Evolutionary conservation across 2,888 invertebrate species (phyloP).

Genomic region (Nowickia ferox): DNA sequence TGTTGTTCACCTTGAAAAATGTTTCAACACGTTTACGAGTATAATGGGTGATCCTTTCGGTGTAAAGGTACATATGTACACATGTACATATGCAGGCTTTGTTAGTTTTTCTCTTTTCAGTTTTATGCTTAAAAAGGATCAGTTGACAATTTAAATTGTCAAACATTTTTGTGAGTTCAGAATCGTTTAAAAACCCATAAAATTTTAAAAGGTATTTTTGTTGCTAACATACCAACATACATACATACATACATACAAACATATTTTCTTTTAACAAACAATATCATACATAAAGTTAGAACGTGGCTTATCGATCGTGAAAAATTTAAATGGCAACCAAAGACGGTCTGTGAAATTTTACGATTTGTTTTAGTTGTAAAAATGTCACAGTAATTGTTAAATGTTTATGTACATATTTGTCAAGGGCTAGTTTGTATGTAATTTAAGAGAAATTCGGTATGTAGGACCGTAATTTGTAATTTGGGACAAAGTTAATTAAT

Average conservation of each 20-base stretch:
- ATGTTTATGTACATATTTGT: constrained; percentile 17
- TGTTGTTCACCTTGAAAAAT: constrained; percentile 28
- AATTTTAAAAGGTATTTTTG: neutral
- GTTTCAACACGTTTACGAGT: constrained; percentile 45
- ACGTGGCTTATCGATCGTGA: constrained; percentile 37
- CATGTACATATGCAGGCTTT: neutral
- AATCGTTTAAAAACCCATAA: constrained; percentile 11
- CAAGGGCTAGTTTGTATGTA: neutral
- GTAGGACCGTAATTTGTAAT: too few species aligned
- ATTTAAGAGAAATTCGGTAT: too few species aligned
- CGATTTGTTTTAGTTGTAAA: neutral
- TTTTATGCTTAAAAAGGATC: constrained; percentile 9
- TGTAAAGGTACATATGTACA: neutral
- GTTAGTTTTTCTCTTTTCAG: neutral
- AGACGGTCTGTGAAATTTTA: neutral
- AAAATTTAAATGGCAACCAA: constrained; percentile 1
- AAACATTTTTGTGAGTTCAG: neutral
- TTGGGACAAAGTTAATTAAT: too few species aligned
- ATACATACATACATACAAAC: neutral
- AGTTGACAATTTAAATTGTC: neutral
- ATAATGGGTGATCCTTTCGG: constrained; percentile 26
- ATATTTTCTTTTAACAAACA: neutral
- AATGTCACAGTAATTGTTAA: constrained; percentile 19
- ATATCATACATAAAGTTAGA: neutral
- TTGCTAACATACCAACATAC: neutral